Base-by-base conservation (phyloP, 1,140 invertebrate species). In the Penaeus japonicus region DNA sequence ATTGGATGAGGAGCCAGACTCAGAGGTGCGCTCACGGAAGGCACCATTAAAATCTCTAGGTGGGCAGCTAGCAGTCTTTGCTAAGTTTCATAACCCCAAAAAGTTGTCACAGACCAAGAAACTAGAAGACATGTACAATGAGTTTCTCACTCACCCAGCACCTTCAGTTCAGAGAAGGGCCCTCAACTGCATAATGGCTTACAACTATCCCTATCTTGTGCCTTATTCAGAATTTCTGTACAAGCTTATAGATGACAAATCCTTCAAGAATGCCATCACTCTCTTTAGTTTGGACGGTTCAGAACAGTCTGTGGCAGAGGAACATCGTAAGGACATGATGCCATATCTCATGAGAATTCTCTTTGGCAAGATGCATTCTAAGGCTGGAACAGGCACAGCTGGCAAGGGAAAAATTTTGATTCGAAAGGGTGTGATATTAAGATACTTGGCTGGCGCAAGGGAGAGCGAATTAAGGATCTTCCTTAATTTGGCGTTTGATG, bases 331-430 rank as follows among this genome's bases (percentile, higher is more conserved):
- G 35, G 94, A 95, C 89, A 92, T 98, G 0, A 94, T 98, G 87
- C 96, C 96, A 0, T 94, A 98, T 77, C 93, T 99, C 15, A 94
- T 98, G 92, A 95, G 94, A 91, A 96, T 98, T 86, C 93, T 98
- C 2, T 98, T 97, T 92, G 96, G 97, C 10, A 98, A 98, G 93
- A 97, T 99, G 96, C 94, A 95, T 47, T 94, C 94, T 32, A 97
- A 95, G 91, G 94, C 95, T 62, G 96, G 95, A 0, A 93, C 94
- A 86, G 94, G 95, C 89, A 95, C 95, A 0, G 94, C 95, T 0
- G 96, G 97, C 24, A 97, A 96, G 91, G 93, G 94, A 1, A 95
- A 95, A 22, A 95, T 95, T 24, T 94, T 96, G 89, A 91, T 94
- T 57, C 93, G 96, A 75, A 94, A 96, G 90, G 95, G 95, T 77